Conservation (phyloP, 2,888 invertebrate species). For the Microchrysa polita region DNA sequence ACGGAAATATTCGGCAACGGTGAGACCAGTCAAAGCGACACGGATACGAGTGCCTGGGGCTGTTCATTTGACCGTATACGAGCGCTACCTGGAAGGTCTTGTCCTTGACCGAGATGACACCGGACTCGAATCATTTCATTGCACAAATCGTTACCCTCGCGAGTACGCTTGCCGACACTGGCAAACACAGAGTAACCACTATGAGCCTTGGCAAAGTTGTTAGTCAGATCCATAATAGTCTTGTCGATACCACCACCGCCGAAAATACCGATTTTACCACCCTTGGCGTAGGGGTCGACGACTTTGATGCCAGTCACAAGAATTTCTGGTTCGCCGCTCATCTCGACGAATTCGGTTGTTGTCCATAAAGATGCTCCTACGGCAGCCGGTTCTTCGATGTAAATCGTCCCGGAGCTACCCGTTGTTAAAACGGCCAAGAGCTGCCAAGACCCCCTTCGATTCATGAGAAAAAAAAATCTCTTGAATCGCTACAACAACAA, state of each 20-base stretch:
- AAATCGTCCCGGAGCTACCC: too few relatives aligned
- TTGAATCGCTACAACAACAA: too few relatives aligned
- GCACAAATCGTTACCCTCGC: conserved; percentile 96
- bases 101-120: conserved; percentile 90
- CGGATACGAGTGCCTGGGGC: conserved; percentile 95
- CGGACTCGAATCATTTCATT: conserved; percentile 95
- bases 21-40: conserved; percentile 91
- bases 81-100: conserved; percentile 91
- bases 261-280: conserved; percentile 94
- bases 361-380: too few relatives aligned
- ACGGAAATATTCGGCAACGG: conserved; percentile 95
- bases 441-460: too few relatives aligned
- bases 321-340: conserved; percentile 74
- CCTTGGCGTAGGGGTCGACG: conserved; percentile 94
- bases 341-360: conserved; percentile 86
- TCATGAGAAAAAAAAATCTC: too few relatives aligned
- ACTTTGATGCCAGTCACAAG: conserved; percentile 82
- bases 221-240: conserved; percentile 97
- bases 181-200: conserved; percentile 97
- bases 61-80: conserved; percentile 96
- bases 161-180: conserved; percentile 95
- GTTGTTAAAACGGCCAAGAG: too few relatives aligned
- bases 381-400: too few relatives aligned
- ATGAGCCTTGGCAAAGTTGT: conserved; percentile 95
- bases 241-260: conserved; percentile 97